Evolutionary conservation across 1,140 invertebrate species (phyloP), one percentile per base, ranked within the genome.

Genomic region (Drosophila ohnishii): DNA sequence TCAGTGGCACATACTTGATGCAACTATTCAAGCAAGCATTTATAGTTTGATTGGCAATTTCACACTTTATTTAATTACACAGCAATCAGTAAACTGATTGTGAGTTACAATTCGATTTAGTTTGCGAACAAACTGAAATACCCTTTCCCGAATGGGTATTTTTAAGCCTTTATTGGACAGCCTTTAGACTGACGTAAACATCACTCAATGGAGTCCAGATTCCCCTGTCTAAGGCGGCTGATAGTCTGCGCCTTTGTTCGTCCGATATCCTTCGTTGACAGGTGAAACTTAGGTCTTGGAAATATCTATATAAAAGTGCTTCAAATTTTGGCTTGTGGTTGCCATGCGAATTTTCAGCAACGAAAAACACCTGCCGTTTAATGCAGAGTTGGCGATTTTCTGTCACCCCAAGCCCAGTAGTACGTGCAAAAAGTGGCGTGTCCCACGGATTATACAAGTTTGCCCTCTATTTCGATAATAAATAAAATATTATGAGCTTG

Each of bases 381-480:
- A 34, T 70, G 65, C 67, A 58, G 16, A 44, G 65, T 58, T 58
- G 30, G 22, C 51, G 50, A 71, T 58, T 71, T 58, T 58, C 34
- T 10, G 51, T 10, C 51, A 48, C 22, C 51, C 34, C 28, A 37
- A 32, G 30, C 50, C 34, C 30, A 48, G 14, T 11, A 25, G 19
- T 71, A 71, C 67, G 65, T 71, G 67, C 67, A 3, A 40, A 70
- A 50, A 48, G 13, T n/a, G 40, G n/a, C 65, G 42, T 71, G 11
- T 70, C 19, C 42, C 53, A 5, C 47, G 64, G 64, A 57, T 70
- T 70, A 70, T 45, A 70, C 42, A 70, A 70, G 48, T 58, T 39
- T 14, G 19, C 37, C 64, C 64, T 32, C 44, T 39, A 65, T 50
- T 40, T 50, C 44, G 14, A 44, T 53, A 69, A 69, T 66, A 69